These are phyloP conservation scores for Lutraria rhynchaena DNA, from an alignment of 1,140 invertebrate species.

Conservation along the genomic window DNA sequence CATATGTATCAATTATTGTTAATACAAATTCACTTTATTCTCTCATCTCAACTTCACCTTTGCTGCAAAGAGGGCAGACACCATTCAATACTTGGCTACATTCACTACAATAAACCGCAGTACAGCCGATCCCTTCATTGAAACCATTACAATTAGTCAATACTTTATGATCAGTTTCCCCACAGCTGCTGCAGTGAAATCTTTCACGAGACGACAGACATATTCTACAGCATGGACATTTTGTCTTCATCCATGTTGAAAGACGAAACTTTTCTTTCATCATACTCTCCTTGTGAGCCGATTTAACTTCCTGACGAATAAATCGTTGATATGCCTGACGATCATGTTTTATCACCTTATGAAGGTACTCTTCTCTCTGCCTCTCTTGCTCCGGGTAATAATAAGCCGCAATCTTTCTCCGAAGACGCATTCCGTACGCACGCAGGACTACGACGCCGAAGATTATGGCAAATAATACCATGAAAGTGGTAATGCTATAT, in stretches of 20 bases:
- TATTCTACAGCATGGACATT: constrained; percentile 15
- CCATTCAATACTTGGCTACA: constrained; percentile 12
- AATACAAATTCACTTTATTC: too few species aligned
- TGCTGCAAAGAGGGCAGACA: constrained; percentile 25
- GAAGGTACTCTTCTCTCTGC: constrained; percentile 50
- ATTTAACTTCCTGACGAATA: constrained; percentile 41
- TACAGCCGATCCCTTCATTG: neutral
- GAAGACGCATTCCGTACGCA: constrained; percentile 46
- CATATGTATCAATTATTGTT: too few species aligned
- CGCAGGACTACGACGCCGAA: constrained; percentile 34
- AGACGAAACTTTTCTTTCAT: constrained; percentile 36
- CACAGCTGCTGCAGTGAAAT: constrained; percentile 32
- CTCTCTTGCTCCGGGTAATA: constrained; percentile 58
- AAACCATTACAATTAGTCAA: constrained; percentile 1
- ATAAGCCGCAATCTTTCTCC: constrained; percentile 50
- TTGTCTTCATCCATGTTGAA: constrained; percentile 12
- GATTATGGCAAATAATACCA: constrained; percentile 21
- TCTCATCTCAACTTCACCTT: constrained; percentile 23
- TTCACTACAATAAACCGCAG: constrained; percentile 28
- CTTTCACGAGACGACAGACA: neutral
- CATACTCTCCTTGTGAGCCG: constrained; percentile 31
- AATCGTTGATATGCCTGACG: constrained; percentile 27
- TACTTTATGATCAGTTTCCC: neutral
- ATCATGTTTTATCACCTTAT: constrained; percentile 34
- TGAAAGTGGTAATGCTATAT: neutral